Evolutionary conservation across 2,113 vertebrate genomes (phyloP).

Genomic region (Nycticebus coucang): DNA sequence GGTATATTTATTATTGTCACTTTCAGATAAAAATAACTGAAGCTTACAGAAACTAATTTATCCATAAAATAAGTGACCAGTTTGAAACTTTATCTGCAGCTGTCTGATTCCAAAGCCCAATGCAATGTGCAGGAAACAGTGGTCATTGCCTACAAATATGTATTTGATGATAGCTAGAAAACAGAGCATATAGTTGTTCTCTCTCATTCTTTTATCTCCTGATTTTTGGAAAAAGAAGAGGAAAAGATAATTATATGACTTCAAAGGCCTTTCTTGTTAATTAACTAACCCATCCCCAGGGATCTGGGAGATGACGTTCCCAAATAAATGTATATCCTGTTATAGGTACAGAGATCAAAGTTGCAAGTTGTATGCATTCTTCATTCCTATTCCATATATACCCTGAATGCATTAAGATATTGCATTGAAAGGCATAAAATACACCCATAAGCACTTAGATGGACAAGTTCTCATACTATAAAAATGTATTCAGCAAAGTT

Average conservation of each 20-base stretch:
- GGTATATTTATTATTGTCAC: neutral
- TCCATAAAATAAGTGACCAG: neutral
- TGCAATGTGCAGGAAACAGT: neutral
- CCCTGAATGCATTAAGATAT: constrained; percentile 22
- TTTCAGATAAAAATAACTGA: neutral
- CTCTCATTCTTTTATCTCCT: neutral
- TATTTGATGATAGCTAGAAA: neutral
- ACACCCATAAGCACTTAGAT: constrained; percentile 44
- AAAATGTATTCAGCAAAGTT: neutral
- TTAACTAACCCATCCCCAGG: neutral
- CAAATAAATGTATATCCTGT: neutral
- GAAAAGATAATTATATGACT: neutral
- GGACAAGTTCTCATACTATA: constrained; percentile 4
- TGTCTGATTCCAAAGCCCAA: neutral
- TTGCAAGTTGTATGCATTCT: neutral
- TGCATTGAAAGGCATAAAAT: constrained; percentile 44
- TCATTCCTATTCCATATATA: neutral
- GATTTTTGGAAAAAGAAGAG: neutral
- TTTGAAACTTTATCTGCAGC: neutral
- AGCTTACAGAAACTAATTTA: neutral
- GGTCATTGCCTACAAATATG: neutral
- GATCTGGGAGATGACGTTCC: neutral
- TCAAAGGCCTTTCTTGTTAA: neutral
- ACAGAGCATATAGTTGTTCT: neutral
- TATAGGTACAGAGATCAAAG: neutral